Conservation (phyloP, 2,113 vertebrate genomes). For the Zeus faber region DNA sequence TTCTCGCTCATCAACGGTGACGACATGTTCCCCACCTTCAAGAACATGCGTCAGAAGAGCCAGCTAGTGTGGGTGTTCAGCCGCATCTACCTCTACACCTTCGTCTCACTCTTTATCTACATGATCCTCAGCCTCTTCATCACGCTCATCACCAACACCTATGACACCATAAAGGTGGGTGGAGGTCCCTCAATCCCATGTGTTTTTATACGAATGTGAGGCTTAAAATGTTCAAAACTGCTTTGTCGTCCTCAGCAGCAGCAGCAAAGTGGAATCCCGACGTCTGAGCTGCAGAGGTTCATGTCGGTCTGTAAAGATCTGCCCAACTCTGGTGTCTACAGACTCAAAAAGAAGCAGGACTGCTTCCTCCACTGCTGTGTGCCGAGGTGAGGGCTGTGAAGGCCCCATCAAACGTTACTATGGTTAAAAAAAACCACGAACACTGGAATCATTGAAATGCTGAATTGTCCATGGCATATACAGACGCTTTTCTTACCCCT, state of each 20-base stretch:
- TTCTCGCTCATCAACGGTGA: constrained; percentile 96
- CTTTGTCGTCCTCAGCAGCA: constrained; percentile 79
- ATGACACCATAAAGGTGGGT: constrained; percentile 91
- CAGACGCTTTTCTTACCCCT: too few species aligned
- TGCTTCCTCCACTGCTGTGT: constrained; percentile 50
- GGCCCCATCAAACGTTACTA: neutral
- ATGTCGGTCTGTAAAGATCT: constrained; percentile 85
- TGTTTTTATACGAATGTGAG: neutral
- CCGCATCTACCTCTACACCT: constrained; percentile 90
- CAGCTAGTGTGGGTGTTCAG: constrained; percentile 93
- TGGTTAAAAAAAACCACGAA: too few species aligned
- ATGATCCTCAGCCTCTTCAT: constrained; percentile 99
- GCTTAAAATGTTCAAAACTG: neutral
- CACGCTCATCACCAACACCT: constrained; percentile 92
- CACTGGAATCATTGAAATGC: too few species aligned
- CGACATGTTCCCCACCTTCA: constrained; percentile 94
- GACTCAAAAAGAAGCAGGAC: constrained; percentile 69
- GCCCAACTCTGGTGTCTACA: constrained; percentile 85
- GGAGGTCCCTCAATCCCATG: neutral
- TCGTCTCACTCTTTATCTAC: constrained; percentile 94
- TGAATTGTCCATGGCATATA: too few species aligned
- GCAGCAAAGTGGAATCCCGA: constrained; percentile 79
- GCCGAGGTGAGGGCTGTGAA: constrained; percentile 36
- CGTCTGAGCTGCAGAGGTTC: constrained; percentile 84
- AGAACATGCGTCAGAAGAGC: constrained; percentile 89